Evolutionary conservation across 2,113 vertebrate genomes (phyloP).

Genomic region (Sceloporus undulatus): DNA sequence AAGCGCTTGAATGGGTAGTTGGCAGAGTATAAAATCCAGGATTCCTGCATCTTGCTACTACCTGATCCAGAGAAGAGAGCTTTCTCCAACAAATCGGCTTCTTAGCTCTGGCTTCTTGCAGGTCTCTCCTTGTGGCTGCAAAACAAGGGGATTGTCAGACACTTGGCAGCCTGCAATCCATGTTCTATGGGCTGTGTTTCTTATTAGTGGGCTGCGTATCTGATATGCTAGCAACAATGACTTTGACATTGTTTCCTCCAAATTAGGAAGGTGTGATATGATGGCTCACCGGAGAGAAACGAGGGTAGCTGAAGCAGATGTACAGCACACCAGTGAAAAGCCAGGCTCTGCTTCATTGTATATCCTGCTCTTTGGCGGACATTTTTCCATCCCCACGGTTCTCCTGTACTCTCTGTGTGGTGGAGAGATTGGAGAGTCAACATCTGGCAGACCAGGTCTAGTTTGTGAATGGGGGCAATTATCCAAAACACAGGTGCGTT

Average conservation of each 20-base stretch:
- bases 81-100: not conserved
- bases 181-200: not conserved
- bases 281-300: slow-evolving; percentile 45
- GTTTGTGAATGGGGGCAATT: slow-evolving; percentile 76
- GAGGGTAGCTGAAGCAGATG: not conserved
- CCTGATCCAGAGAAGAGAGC: not conserved
- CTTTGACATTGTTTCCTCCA: slow-evolving; percentile 20
- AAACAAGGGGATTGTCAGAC: not conserved
- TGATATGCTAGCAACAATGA: slow-evolving; percentile 36
- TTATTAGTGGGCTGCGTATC: slow-evolving; percentile 37
- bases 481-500: slow-evolving; percentile 79
- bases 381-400: slow-evolving; percentile 44
- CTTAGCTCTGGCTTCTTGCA: not conserved
- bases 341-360: slow-evolving; percentile 29
- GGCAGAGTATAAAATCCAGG: too few relatives aligned
- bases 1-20: too few relatives aligned
- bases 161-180: not conserved
- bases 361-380: slow-evolving; percentile 53
- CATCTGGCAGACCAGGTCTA: slow-evolving; percentile 76
- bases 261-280: slow-evolving; percentile 58
- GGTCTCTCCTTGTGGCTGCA: not conserved
- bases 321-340: slow-evolving; percentile 24
- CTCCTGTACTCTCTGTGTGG: slow-evolving; percentile 69
- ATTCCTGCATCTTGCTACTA: not conserved
- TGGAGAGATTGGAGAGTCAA: slow-evolving; percentile 61